Base-by-base conservation (phyloP, 2,113 vertebrate genomes). In the Serinus canaria region DNA sequence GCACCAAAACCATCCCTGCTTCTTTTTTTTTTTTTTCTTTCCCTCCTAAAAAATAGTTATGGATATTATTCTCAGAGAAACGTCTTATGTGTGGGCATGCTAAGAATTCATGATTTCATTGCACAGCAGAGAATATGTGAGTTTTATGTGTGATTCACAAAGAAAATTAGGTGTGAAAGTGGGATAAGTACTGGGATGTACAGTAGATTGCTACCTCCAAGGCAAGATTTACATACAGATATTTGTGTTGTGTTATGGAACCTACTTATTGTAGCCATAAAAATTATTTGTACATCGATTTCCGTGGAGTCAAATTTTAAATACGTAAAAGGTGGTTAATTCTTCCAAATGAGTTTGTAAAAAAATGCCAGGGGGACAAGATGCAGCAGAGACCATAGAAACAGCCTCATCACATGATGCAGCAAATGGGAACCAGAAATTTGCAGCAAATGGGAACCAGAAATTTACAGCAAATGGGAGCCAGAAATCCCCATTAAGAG, bases 121-220 rank as follows among this genome's bases (percentile, higher is more conserved):
- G 92, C 93, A 97, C 91, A 83, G 92, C 62, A 15, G 94, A 97
- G 95, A 96, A 96, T 97, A 97, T 94, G 89, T 33, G 95, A 94
- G 93, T 97, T 96, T 97, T 97, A 96, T 97, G 90, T 95, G 92
- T 94, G 92, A 95, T 96, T 97, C 95, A 94, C 95, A 90, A 96
- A 96, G 95, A 97, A 96, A 97, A 97, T 97, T 96, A 96, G 93
- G 93, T 95, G 89, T 94, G 94, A 96, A 96, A 94, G 94, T 88
- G 90, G 87, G 95, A 96, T 97, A 97, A 94, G 92, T 94, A 69
- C 93, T 66, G 94, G 90, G 93, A 96, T 91, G 90, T 95, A 96
- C 67, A 93, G 81, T 8, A 93, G 92, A 96, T 89, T 95, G 87
- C 89, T 89, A 96, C 88, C 94, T 96, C 93, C 91, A n/a, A 95